These are phyloP conservation scores for Fragum fragum DNA, from an alignment of 2,888 invertebrate genomes.

Conservation along the genomic window DNA sequence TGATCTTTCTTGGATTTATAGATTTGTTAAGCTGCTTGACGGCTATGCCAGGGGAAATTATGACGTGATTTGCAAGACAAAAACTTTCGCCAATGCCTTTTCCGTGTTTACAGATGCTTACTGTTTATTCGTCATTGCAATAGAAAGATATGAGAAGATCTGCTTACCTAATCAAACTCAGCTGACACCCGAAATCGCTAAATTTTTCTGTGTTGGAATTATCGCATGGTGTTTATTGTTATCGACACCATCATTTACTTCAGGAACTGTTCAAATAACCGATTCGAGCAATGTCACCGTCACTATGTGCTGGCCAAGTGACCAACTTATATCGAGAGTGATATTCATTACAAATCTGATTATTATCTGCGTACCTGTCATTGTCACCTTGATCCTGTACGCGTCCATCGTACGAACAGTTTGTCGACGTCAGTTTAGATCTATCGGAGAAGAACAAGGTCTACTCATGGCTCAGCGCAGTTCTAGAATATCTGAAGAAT, in stretches of 20 bases:
- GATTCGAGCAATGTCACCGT: neutral
- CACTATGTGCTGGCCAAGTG: neutral
- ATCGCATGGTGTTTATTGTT: no score
- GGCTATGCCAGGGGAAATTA: constrained; percentile 56
- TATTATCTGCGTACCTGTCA: neutral
- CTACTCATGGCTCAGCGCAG: neutral
- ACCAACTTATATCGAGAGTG: neutral
- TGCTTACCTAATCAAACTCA: constrained; percentile 70
- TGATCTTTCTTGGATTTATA: constrained; percentile 44
- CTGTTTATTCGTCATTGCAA: constrained; percentile 71
- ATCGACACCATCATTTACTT: neutral
- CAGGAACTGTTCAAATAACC: neutral
- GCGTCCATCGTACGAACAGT: neutral
- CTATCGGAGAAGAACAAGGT: neutral
- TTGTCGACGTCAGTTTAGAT: neutral
- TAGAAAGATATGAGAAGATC: constrained; percentile 76
- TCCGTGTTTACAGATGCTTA: constrained; percentile 66
- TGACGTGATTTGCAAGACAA: constrained; percentile 45
- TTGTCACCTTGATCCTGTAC: neutral
- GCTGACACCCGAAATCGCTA: constrained; percentile 9
- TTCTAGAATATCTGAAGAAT: no score
- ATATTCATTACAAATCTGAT: neutral
- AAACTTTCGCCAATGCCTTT: constrained; percentile 61
- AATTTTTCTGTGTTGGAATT: no score
- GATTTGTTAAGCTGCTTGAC: constrained; percentile 53